Conservation (phyloP, 2,797 vertebrate species). For the Delichon dasypus region DNA sequence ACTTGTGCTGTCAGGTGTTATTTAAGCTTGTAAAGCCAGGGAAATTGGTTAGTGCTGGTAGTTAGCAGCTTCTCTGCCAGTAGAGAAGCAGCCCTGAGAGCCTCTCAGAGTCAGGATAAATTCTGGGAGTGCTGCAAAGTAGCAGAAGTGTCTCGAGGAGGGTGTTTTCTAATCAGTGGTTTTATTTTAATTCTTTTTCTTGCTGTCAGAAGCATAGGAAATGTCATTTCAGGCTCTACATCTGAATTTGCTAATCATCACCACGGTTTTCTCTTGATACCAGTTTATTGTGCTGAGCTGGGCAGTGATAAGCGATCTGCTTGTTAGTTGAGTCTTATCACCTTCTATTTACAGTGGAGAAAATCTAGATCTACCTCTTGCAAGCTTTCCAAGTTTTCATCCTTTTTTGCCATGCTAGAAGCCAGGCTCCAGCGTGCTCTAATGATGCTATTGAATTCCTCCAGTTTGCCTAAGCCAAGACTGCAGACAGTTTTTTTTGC, state of each 20-base stretch:
- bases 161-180: background rate
- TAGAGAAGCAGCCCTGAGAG: background rate
- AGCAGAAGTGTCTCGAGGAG: fast-evolving
- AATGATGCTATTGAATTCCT: background rate
- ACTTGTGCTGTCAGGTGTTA: constrained; percentile 34
- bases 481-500: background rate
- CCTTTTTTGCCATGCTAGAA: background rate
- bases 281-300: background rate
- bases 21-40: constrained; percentile 20
- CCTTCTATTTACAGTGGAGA: background rate
- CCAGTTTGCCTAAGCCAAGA: background rate
- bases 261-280: background rate
- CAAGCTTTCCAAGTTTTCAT: background rate
- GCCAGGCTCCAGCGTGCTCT: background rate
- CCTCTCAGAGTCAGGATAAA: background rate
- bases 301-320: background rate
- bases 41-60: background rate
- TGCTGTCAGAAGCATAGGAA: background rate
- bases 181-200: background rate
- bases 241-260: background rate
- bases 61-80: background rate
- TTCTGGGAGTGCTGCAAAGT: background rate
- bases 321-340: background rate
- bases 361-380: background rate
- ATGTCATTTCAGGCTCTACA: background rate